Evolutionary conservation across 2,797 vertebrate genomes (phyloP).

Genomic region (Dicrostonyx torquatus): DNA sequence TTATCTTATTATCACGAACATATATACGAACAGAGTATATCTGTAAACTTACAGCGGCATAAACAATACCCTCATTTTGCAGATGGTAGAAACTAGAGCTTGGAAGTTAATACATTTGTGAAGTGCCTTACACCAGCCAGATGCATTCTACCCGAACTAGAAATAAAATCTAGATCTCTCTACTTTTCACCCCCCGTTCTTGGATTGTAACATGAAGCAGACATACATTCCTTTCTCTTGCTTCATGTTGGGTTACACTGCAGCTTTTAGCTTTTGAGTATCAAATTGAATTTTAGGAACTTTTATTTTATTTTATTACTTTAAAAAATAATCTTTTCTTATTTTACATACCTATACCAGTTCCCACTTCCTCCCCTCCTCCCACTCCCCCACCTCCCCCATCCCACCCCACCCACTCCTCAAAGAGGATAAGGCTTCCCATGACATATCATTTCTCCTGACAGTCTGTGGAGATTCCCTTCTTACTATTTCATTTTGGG

Average conservation of each 20-base stretch:
- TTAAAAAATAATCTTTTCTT: too few relatives aligned
- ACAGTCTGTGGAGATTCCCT: not conserved
- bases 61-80: not conserved
- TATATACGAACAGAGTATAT: constrained; percentile 8
- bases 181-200: constrained; percentile 14
- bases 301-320: not conserved
- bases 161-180: constrained; percentile 47
- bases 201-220: constrained; percentile 17
- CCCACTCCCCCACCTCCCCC: too few relatives aligned
- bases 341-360: too few relatives aligned
- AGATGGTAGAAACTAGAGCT: constrained; percentile 28
- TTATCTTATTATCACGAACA: constrained; percentile 31
- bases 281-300: constrained; percentile 37
- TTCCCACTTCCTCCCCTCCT: too few relatives aligned
- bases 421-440: too few relatives aligned
- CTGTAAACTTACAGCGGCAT: not conserved
- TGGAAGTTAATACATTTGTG: not conserved
- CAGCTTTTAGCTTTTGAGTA: constrained; percentile 44
- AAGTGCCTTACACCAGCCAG: not conserved
- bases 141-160: not conserved
- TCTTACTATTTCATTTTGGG: constrained; percentile 7
- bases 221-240: not conserved
- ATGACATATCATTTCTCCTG: constrained; percentile 36
- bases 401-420: too few relatives aligned
- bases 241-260: constrained; percentile 6